Base-by-base conservation (phyloP, 1,140 invertebrate species). In the Pseudomyrmex gracilis region DNA sequence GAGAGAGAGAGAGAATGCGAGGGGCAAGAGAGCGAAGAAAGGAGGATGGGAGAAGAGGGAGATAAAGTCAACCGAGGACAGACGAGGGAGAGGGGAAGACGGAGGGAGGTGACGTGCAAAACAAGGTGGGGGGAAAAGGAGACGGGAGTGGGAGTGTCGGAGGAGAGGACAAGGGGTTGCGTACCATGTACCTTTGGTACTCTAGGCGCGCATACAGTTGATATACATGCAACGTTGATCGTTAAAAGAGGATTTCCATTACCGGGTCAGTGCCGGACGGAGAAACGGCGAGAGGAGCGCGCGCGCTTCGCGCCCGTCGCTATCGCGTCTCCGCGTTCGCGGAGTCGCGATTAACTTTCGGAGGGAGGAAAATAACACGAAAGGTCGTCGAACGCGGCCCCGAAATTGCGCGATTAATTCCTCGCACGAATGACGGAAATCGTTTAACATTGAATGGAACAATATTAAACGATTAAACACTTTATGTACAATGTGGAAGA, bases 211-310 rank as follows among this genome's bases (percentile, higher is more conserved):
- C 45, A 70, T 66, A 80, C 76, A 55, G 66, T 80, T 80, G 66
- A 80, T 80, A 58, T 80, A 80, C 66, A 70, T 80, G 45, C 53
- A 58, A 70, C 53, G 76, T 78, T 78, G 76, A 80, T 80, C 66
- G 66, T 70, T 80, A 58, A 58, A 70, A 80, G 66, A 70, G 53
- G 64, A 80, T 80, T 80, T 80, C 76, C 76, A 70, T 80, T 80
- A 70, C 53, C 76, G 43, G 66, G 66, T 80, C 66, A 80, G 53
- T 80, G 53, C 22, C 53, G 66, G 66, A 70, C 51, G 34, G 66
- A 58, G 66, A 24, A 77, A 47, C 64, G 66, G 47, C 53, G 76
- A 58, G 49, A 10, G 51, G 20, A 70, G n/a, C 51, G 34, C 8
- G 63, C 43, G 43, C 63, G 43, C 34, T 34, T 0, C 5, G 34